These are phyloP conservation scores for Pentalonia nigronervosa DNA, from an alignment of 1,140 invertebrate genomes.

Conservation along the genomic window DNA sequence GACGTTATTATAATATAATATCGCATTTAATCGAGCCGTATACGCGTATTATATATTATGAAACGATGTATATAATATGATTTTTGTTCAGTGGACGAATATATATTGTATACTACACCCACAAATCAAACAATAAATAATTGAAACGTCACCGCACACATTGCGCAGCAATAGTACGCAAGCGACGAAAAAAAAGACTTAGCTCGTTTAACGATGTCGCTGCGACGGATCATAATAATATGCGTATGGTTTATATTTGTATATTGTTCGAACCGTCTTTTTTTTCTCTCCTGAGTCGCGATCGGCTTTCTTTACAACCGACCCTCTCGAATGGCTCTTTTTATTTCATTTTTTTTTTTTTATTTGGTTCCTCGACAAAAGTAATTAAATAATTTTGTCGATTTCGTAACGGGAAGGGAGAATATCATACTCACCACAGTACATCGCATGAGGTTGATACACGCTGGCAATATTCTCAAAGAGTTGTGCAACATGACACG, in stretches of 20 bases:
- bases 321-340: not conserved
- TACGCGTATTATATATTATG: not conserved
- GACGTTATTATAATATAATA: not conserved
- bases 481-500: not conserved
- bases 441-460: not conserved
- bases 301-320: not conserved
- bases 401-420: conserved; percentile 31
- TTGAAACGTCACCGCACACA: not conserved
- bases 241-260: not conserved
- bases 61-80: not conserved
- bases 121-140: not conserved
- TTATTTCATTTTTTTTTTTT: not conserved
- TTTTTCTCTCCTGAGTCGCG: not conserved
- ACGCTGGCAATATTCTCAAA: not conserved
- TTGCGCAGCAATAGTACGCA: too few species aligned
- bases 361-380: not conserved
- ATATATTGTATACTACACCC: too few species aligned
- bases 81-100: not conserved
- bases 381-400: conserved; percentile 37
- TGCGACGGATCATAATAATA: not conserved
- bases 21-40: not conserved
- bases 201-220: not conserved
- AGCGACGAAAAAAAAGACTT: not conserved
- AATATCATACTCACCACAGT: not conserved
- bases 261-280: not conserved